Evolutionary conservation across 2,113 vertebrate species (phyloP).

Genomic region (Aythya baeri): DNA sequence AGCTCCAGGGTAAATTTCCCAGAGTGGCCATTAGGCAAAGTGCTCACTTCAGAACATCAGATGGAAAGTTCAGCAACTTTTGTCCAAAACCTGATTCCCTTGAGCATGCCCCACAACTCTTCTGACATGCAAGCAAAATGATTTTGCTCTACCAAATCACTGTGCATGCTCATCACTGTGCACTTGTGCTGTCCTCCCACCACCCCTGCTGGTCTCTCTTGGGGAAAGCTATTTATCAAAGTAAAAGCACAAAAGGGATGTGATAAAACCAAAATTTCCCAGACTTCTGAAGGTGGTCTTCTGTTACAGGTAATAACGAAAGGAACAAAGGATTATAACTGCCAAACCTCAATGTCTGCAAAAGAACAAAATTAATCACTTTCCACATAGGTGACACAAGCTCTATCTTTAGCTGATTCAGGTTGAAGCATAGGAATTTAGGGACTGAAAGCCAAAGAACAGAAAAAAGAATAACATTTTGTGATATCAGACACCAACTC

Average conservation of each 20-base stretch:
- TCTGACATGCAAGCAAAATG: neutral
- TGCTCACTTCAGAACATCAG: neutral
- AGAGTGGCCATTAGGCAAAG: neutral
- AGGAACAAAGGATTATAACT: neutral
- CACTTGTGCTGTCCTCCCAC: conserved; percentile 7
- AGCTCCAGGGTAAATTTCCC: neutral
- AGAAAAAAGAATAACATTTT: neutral
- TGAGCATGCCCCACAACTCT: neutral
- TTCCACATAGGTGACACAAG: neutral
- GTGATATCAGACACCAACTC: neutral
- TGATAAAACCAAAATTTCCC: neutral
- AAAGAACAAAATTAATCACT: neutral
- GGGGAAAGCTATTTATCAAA: neutral
- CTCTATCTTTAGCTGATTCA: neutral
- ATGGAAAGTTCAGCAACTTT: conserved; percentile 22
- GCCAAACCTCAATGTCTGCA: neutral
- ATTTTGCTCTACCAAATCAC: neutral
- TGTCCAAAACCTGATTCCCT: neutral
- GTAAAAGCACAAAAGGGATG: neutral
- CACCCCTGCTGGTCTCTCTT: neutral
- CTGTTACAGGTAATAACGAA: neutral
- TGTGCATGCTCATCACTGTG: neutral
- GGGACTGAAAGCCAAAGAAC: neutral
- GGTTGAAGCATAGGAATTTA: neutral
- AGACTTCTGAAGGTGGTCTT: neutral